These are phyloP conservation scores for Colostygia pectinataria DNA, from an alignment of 2,888 invertebrate species.

Conservation along the genomic window DNA sequence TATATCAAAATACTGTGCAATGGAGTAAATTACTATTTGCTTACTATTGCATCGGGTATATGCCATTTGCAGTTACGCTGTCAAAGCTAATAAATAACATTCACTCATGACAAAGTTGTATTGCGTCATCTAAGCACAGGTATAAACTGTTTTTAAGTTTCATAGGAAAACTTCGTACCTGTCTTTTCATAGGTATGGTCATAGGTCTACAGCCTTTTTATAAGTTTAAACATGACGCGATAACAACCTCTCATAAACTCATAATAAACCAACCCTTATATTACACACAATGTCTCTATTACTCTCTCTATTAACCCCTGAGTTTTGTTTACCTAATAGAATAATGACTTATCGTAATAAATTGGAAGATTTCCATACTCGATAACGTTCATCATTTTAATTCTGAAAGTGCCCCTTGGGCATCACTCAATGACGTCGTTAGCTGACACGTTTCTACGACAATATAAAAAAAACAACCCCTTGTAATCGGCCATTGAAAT, in stretches of 20 bases:
- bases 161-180: no score
- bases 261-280: constrained; percentile 51
- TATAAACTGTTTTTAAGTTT: neutral
- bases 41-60: neutral
- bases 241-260: constrained; percentile 37
- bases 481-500: neutral
- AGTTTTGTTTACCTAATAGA: constrained; percentile 80
- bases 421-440: constrained; percentile 70
- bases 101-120: no score
- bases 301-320: constrained; percentile 60
- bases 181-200: no score
- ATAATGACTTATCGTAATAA: constrained; percentile 81
- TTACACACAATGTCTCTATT: constrained; percentile 68
- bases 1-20: constrained; percentile 78
- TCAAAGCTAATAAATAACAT: no score
- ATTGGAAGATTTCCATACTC: constrained; percentile 81
- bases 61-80: neutral
- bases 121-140: neutral
- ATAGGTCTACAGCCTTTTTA: neutral
- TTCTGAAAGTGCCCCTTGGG: constrained; percentile 74
- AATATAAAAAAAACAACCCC: constrained; percentile 6
- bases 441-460: constrained; percentile 50
- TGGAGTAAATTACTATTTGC: constrained; percentile 69
- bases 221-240: neutral
- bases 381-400: constrained; percentile 81